phyloP scores from a whole-genome alignment of 2,888 invertebrate genomes.

The Phasia obesa region DNA sequence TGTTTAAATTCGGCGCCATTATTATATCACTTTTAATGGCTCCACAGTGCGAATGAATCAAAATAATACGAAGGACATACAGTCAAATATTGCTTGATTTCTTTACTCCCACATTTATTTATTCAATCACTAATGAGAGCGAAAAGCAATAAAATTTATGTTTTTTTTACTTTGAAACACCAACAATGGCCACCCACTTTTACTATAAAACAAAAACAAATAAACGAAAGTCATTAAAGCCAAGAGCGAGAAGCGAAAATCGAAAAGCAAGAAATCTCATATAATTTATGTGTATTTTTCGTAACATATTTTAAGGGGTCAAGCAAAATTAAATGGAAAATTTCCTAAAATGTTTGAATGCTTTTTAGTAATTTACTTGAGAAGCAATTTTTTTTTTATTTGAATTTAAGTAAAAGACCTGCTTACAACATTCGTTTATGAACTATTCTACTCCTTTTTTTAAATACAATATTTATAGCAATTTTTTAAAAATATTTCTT shows the following conservation, averaged over 20 bases:
- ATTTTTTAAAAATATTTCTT: too few relatives aligned
- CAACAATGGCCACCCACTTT: background rate
- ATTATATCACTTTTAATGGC: slow-evolving; percentile 61
- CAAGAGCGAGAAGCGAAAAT: background rate
- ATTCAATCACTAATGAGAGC: too few relatives aligned
- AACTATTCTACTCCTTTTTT: too few relatives aligned
- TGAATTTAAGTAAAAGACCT: too few relatives aligned
- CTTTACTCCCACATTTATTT: background rate
- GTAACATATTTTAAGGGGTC: slow-evolving; percentile 56
- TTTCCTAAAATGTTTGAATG: background rate
- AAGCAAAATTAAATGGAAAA: slow-evolving; percentile 18
- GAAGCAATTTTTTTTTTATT: too few relatives aligned
- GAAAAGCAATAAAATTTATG: too few relatives aligned
- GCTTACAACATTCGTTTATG: too few relatives aligned
- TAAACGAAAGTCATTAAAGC: background rate
- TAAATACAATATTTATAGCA: too few relatives aligned
- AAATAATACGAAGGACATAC: slow-evolving; percentile 29
- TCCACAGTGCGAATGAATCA: slow-evolving; percentile 60
- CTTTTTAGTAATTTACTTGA: background rate
- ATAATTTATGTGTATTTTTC: slow-evolving; percentile 6
- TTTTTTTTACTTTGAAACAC: background rate
- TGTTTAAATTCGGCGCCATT: slow-evolving; percentile 61
- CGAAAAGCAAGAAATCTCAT: background rate
- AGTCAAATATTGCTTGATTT: background rate
- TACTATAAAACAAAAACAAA: background rate